Evolutionary conservation across 2,888 invertebrate species (phyloP).

Genomic region (Fragum whitleyi): DNA sequence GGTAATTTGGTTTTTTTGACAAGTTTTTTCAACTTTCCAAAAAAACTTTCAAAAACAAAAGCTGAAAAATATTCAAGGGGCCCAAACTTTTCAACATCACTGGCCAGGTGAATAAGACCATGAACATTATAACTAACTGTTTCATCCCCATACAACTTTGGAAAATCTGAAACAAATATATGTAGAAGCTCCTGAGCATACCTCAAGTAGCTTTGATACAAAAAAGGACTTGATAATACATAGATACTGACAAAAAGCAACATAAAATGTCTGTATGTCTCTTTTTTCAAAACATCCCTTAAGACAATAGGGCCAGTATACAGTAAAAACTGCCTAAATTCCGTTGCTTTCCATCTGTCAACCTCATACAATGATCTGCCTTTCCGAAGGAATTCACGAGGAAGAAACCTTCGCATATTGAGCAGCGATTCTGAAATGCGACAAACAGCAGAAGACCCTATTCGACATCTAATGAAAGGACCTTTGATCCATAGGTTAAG

Average conservation of each 20-base stretch:
- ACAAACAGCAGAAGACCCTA: constrained; percentile 18
- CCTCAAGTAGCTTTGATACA: constrained; percentile 60
- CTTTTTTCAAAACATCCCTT: constrained; percentile 51
- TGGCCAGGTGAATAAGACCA: constrained; percentile 80
- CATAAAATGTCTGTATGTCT: constrained; percentile 48
- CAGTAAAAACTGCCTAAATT: constrained; percentile 74
- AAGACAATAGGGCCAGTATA: constrained; percentile 76
- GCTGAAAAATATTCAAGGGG: constrained; percentile 77
- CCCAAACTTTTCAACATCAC: constrained; percentile 80
- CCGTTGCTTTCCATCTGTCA: constrained; percentile 78
- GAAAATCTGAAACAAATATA: constrained; percentile 72
- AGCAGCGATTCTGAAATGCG: constrained; percentile 31
- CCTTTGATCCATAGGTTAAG: constrained; percentile 67
- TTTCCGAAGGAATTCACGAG: constrained; percentile 74
- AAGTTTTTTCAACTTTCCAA: constrained; percentile 58
- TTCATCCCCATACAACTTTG: constrained; percentile 79
- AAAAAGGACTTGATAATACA: constrained; percentile 66
- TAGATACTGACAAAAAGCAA: constrained; percentile 63
- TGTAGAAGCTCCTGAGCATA: constrained; percentile 68
- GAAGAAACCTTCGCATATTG: constrained; percentile 29
- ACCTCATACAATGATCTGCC: constrained; percentile 71
- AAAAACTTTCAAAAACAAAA: constrained; percentile 82
- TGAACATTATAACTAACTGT: constrained; percentile 83
- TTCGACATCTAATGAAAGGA: constrained; percentile 32
- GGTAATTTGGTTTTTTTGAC: constrained; percentile 45